Evolutionary conservation across 2,113 vertebrate species (phyloP).

Genomic region (Chrysochloris asiatica): DNA sequence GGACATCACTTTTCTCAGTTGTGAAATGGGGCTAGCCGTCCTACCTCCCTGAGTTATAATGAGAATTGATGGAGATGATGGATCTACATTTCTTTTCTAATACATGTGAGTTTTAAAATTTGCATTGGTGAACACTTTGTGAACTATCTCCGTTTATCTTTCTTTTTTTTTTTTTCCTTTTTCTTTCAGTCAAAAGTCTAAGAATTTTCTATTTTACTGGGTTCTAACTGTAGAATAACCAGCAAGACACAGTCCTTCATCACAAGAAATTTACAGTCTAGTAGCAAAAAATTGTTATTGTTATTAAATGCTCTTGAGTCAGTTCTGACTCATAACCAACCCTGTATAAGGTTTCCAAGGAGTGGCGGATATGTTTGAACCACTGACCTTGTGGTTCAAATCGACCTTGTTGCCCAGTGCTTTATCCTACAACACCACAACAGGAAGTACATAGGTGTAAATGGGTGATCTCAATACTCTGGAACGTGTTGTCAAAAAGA

Average conservation of each 20-base stretch:
- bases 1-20: background rate
- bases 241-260: background rate
- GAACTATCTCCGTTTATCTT: no score
- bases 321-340: no score
- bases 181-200: background rate
- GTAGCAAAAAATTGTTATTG: no score
- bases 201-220: fast-evolving
- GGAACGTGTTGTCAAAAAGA: no score
- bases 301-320: no score
- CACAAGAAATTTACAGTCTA: background rate
- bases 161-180: no score
- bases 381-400: no score
- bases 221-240: background rate
- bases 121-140: background rate
- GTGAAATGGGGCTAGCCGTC: background rate
- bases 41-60: background rate
- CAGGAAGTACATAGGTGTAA: background rate
- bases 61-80: background rate
- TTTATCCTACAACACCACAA: no score
- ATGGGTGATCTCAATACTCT: fast-evolving
- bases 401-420: no score
- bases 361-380: no score
- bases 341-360: no score
- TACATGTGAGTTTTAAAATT: background rate
- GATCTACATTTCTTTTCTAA: background rate